These are phyloP conservation scores for Heliornis fulica DNA, from an alignment of 2,113 vertebrate genomes.

Conservation along the genomic window DNA sequence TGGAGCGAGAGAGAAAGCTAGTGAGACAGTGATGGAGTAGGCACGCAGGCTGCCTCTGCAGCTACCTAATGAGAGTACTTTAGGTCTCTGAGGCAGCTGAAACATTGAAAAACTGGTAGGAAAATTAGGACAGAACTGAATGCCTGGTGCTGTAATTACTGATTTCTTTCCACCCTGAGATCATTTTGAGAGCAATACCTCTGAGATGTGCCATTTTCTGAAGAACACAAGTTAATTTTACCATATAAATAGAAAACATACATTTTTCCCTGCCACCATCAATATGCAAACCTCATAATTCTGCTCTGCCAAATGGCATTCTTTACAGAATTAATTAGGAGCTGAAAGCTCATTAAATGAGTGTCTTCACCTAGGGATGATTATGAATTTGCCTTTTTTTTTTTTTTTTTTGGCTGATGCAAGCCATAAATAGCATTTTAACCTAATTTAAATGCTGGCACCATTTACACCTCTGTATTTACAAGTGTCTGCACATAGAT, in stretches of 20 bases:
- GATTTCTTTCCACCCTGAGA: conserved; percentile 74
- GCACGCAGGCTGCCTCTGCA: conserved; percentile 70
- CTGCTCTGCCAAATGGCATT: conserved; percentile 64
- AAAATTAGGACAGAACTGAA: conserved; percentile 81
- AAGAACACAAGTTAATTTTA: conserved; percentile 67
- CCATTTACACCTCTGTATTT: conserved; percentile 41
- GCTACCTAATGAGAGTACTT: conserved; percentile 82
- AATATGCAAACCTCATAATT: conserved; percentile 72
- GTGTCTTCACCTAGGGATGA: conserved; percentile 65
- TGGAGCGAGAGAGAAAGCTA: conserved; percentile 37
- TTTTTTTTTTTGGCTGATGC: conserved; percentile 40
- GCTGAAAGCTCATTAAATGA: conserved; percentile 68
- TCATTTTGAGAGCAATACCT: conserved; percentile 75
- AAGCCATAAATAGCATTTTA: conserved; percentile 52
- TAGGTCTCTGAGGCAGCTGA: conserved; percentile 78
- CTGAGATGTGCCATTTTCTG: conserved; percentile 73
- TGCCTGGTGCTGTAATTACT: conserved; percentile 75
- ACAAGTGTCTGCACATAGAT: conserved; percentile 28
- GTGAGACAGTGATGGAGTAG: conserved; percentile 68
- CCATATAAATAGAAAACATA: conserved; percentile 61
- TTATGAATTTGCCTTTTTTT: too few relatives aligned
- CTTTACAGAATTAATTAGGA: conserved; percentile 75
- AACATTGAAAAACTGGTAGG: conserved; percentile 76
- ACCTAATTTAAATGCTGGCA: conserved; percentile 64
- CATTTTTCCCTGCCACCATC: conserved; percentile 68